phyloP scores from a whole-genome alignment of 2,113 vertebrate species.

The Spilogale gracilis region DNA sequence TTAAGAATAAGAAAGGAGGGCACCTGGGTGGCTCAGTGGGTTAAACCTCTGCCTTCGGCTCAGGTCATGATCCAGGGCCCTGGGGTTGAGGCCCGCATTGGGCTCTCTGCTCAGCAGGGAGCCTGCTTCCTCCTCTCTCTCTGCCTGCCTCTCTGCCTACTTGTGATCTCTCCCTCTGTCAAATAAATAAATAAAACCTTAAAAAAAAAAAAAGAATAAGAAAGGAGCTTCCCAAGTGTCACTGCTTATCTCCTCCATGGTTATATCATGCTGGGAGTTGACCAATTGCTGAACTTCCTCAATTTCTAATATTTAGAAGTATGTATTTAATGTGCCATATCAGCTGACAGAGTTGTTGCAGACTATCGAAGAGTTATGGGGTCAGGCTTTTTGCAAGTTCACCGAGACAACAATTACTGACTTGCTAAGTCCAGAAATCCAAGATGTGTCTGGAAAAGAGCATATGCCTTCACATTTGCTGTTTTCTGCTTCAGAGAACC shows the following conservation, averaged over 20 bases:
- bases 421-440: slow-evolving; percentile 1
- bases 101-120: no score
- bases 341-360: not conserved
- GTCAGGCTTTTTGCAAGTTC: not conserved
- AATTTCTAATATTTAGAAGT: not conserved
- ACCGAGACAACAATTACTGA: slow-evolving; percentile 26
- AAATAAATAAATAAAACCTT: no score
- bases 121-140: no score
- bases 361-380: not conserved
- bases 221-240: not conserved
- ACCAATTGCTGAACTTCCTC: not conserved
- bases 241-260: not conserved
- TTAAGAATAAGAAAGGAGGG: not conserved
- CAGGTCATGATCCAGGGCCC: no score
- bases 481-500: slow-evolving; percentile 51
- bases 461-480: slow-evolving; percentile 53
- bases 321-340: not conserved
- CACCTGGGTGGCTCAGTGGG: no score
- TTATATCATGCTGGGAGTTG: not conserved
- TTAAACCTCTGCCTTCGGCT: no score
- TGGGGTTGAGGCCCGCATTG: no score
- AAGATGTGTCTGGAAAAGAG: not conserved
- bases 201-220: not conserved
- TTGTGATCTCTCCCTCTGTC: no score
- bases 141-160: no score